These are phyloP conservation scores for Nomia melanderi DNA, from an alignment of 1,140 invertebrate genomes.

Conservation along the genomic window DNA sequence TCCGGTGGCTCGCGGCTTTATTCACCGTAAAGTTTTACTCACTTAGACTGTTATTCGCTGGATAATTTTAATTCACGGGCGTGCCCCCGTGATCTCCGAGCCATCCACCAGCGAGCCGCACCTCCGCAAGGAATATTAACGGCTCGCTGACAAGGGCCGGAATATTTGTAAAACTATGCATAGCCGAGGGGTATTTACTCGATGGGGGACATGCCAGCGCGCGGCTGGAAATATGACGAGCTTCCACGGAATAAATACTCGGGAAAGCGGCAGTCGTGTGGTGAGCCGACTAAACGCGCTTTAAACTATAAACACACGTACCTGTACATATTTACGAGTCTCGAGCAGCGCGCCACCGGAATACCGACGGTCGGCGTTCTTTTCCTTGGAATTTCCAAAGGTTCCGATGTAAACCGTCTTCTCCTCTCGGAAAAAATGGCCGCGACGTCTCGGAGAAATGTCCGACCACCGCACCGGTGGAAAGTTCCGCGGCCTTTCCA, in stretches of 20 bases:
- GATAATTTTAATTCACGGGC: conserved; percentile 66
- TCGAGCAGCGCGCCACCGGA: background rate
- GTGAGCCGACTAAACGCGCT: conserved; percentile 70
- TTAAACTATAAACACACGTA: conserved; percentile 63
- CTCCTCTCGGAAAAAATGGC: no score
- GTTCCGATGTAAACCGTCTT: background rate
- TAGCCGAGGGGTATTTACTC: conserved; percentile 70
- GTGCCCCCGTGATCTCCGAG: background rate
- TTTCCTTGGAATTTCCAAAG: background rate
- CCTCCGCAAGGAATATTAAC: conserved; percentile 67
- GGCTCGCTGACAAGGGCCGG: conserved; percentile 66
- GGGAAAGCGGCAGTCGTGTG: conserved; percentile 58
- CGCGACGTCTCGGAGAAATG: no score
- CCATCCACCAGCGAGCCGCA: background rate
- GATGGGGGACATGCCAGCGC: conserved; percentile 62
- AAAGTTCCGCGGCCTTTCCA: background rate
- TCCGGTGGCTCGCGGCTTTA: background rate
- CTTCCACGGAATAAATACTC: conserved; percentile 75
- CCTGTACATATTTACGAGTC: background rate
- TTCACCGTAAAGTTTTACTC: conserved; percentile 23
- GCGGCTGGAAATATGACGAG: conserved; percentile 71
- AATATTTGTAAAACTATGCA: conserved; percentile 80
- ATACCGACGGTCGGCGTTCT: conserved; percentile 23
- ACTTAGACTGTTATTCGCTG: conserved; percentile 8
- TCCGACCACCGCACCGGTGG: no score